Evolutionary conservation across 1,140 invertebrate species (phyloP), one percentile per base, ranked within the genome.

Genomic region (Meloidogyne exigua): DNA sequence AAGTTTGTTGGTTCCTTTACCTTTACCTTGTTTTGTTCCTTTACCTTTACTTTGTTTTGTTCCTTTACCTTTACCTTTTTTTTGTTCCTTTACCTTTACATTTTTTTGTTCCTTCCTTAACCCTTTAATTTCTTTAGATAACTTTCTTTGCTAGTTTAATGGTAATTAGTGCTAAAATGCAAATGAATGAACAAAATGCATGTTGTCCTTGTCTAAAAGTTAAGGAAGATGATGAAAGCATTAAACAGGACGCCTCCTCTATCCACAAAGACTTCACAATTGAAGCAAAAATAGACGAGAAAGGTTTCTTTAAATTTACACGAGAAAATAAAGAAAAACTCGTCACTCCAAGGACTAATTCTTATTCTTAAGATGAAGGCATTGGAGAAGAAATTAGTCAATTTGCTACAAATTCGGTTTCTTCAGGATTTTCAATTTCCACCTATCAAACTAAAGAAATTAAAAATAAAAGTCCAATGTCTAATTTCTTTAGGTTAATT

Each of bases 61-160:
- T 39, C 36, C 36, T 39, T 39, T 39, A 3, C 4, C 36, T 39
- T 15, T 36, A 69, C 28, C 13, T 67, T 23, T 67, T 67, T 13
- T 15, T 67, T n/a, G 12, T 32, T 18, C 39, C n/a, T 23, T 67
- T 3, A 2, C 13, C 4, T n/a, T 2, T 67, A 67, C 13, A 9
- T 67, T 67, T 13, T 67, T 11, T 0, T 1, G 7, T 67, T 21
- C 13, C 10, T 25, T 32, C 18, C 15, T 15, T 15, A 18, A 15
- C 7, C 28, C 13, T 13, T 25, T 42, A 32, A 32, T 12, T 75
- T 36, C 67, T 80, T 80, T 83, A 88, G 89, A 81, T 88, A 13
- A 89, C 88, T 0, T 88, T 89, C 57, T 89, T 89, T 72, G 83
- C 83, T 1, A 88, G 86, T 2, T 83, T 88, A 57, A 84, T 89